Evolutionary conservation across 2,888 invertebrate genomes (phyloP).

Genomic region (Xestobium rufovillosum): DNA sequence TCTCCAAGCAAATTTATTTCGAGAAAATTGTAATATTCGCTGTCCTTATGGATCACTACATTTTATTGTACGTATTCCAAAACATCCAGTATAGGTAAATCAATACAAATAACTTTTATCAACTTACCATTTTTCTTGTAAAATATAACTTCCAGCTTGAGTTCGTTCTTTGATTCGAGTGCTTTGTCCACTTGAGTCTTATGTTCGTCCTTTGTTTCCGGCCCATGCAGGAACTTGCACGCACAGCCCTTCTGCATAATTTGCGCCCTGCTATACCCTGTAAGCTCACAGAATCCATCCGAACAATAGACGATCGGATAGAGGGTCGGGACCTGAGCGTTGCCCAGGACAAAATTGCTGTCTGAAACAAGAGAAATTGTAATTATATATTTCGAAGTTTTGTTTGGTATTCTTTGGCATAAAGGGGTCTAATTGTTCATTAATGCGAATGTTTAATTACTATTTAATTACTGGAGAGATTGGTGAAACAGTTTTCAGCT

Average conservation of each 20-base stretch:
- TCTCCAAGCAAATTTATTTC: no score
- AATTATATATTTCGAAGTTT: conserved; percentile 4
- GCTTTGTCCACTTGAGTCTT: conserved; percentile 84
- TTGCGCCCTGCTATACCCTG: conserved; percentile 86
- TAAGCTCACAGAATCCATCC: conserved; percentile 93
- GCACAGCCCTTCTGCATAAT: conserved; percentile 97
- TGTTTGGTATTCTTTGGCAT: background rate
- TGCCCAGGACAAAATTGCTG: conserved; percentile 93
- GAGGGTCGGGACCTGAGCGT: conserved; percentile 80
- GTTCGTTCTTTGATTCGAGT: conserved; percentile 81
- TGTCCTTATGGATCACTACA: no score
- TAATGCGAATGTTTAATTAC: no score
- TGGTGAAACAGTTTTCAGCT: no score
- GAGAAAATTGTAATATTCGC: no score
- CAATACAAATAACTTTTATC: no score
- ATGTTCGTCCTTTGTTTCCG: conserved; percentile 83
- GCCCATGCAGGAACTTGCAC: conserved; percentile 89
- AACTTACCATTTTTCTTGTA: conserved; percentile 91
- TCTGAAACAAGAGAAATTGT: conserved; percentile 61
- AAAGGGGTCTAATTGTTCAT: no score
- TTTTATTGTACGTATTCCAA: no score
- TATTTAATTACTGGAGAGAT: no score
- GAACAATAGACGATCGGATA: conserved; percentile 96
- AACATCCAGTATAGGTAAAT: no score
- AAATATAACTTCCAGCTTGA: conserved; percentile 89